Percentiles rank a stretch among this genome's conserved stretches.
Conservation (phyloP, 2,888 invertebrate species). For the Cybosia mesomella region DNA sequence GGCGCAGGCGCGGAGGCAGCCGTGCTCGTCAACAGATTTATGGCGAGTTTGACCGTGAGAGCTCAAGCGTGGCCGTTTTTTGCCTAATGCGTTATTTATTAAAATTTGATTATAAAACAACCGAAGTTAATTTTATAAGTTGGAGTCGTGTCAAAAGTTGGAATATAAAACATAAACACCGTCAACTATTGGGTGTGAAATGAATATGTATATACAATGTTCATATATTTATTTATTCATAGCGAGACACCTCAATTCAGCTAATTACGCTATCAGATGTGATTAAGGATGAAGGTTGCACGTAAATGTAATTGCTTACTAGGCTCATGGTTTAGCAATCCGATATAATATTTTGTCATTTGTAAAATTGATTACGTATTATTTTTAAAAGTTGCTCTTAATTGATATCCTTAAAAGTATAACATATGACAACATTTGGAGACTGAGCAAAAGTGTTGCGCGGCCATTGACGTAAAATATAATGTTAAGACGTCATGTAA, state of each 20-base stretch:
- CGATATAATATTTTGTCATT: conserved; percentile 29
- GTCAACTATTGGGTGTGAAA: conserved; percentile 64
- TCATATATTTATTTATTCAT: conserved; percentile 67
- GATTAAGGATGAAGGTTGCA: conserved; percentile 54
- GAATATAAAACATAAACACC: conserved; percentile 71
- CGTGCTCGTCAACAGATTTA: conserved; percentile 78
- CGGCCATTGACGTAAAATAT: conserved; percentile 32
- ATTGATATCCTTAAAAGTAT: conserved; percentile 20
- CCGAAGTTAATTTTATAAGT: conserved; percentile 71
- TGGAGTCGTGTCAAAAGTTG: conserved; percentile 69
- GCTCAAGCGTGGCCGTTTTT: conserved; percentile 80
- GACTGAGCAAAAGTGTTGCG: conserved; percentile 27
- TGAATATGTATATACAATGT: conserved; percentile 69
- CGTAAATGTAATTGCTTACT: conserved; percentile 42
- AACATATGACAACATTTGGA: conserved; percentile 21
- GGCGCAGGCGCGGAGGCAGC: conserved; percentile 42
- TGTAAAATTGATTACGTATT: conserved; percentile 27
- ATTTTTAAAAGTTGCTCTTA: conserved; percentile 26
- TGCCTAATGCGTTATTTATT: conserved; percentile 84
- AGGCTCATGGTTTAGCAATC: conserved; percentile 27
- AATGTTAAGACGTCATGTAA: conserved; percentile 65
- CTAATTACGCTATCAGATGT: conserved; percentile 62
- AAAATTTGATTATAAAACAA: conserved; percentile 82
- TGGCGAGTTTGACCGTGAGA: conserved; percentile 85
- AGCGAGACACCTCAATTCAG: conserved; percentile 64